Base-by-base conservation (phyloP, 2,797 vertebrate genomes). In the Cynodonichthys magdalenae region DNA sequence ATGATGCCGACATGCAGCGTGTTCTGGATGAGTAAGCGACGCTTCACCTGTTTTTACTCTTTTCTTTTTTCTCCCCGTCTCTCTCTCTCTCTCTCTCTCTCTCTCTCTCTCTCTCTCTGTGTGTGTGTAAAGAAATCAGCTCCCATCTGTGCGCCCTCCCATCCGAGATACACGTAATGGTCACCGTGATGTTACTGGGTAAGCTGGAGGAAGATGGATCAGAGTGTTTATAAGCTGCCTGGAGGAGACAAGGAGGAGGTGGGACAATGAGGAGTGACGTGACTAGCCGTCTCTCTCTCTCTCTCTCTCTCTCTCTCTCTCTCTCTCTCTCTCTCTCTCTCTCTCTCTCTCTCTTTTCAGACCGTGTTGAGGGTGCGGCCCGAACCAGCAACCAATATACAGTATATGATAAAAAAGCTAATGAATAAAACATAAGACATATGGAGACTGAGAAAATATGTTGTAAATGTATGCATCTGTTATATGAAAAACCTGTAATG, bases 121-220 rank as follows among this genome's bases (percentile, higher is more conserved):
- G n/a, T n/a, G n/a, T n/a, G n/a, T 59, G 66, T 73, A 59, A 51
- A 72, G 71, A 77, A 82, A 84, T 63, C 69, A 71, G 73, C 70
- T 73, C 70, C 80, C 59, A 59, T 69, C 70, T 71, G 70, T 64
- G 66, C 82, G 64, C 82, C 83, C 84, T 79, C 89, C 83, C 86
- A 55, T 80, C 82, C 2, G 54, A 53, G 81, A 72, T 74, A 71
- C 88, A 80, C 86, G 86, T 87, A 84, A 81, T 47, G 83, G 69
- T 83, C 66, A 42, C 79, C 69, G 17, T 78, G 84, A 88, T 90
- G 91, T 90, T 90, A 90, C 89, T 81, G 86, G 90, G 90, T 80
- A 89, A 60, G 86, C 89, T 87, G 82, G 80, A 61, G 83, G 81
- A 81, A 82, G 87, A 90, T 81, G 84, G 85, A 85, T 81, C 86